Evolutionary conservation across 2,113 vertebrate species (phyloP).

Genomic region (Xyrauchen texanus): DNA sequence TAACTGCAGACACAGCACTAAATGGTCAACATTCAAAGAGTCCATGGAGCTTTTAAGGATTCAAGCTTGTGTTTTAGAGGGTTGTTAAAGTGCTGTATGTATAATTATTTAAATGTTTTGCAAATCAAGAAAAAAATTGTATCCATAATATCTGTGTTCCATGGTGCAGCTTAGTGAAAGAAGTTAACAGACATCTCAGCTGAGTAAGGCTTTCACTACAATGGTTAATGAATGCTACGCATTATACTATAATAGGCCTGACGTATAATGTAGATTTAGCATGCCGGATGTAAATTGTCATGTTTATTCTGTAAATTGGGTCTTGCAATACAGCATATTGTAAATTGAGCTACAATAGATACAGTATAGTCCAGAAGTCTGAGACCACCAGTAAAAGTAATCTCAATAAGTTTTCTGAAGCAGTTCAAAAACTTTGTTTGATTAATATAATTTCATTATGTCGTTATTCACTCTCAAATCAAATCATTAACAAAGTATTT

Average conservation of each 20-base stretch:
- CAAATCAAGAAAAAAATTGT: constrained; percentile 8
- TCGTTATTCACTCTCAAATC: no score
- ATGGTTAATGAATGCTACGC: neutral
- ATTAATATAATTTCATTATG: no score
- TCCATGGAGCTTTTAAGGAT: constrained; percentile 28
- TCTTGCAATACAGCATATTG: neutral
- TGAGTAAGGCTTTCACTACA: neutral
- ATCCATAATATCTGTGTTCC: neutral
- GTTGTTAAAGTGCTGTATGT: constrained; percentile 1
- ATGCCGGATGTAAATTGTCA: neutral
- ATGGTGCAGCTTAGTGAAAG: neutral
- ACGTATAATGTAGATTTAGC: neutral
- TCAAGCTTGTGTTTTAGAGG: neutral
- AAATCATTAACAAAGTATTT: no score
- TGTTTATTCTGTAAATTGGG: neutral
- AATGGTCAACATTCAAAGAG: neutral
- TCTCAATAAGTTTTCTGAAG: no score
- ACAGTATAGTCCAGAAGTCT: no score
- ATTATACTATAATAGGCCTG: constrained; percentile 10
- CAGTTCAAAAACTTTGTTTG: no score
- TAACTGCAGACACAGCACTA: constrained; percentile 9
- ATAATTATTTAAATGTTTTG: constrained; percentile 8
- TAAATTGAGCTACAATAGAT: neutral
- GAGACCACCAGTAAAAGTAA: no score
- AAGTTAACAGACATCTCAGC: neutral